phyloP scores from a whole-genome alignment of 2,797 vertebrate species.

The Ptychadena robeensis region DNA sequence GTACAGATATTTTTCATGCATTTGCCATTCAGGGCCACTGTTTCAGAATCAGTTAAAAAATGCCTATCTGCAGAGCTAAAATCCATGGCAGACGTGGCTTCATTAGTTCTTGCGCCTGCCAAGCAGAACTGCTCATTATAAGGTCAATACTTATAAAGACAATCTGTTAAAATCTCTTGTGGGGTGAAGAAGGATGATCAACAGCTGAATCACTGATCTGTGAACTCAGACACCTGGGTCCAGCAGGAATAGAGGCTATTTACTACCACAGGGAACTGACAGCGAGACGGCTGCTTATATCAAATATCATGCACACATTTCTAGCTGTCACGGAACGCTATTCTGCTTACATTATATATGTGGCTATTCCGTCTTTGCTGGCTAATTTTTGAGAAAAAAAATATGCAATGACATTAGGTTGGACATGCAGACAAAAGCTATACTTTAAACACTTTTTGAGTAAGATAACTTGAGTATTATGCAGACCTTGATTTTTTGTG shows the following conservation, averaged over 20 bases:
- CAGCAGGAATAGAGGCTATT: conserved; percentile 15
- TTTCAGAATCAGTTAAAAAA: background rate
- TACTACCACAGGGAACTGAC: conserved; percentile 11
- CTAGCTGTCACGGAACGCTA: background rate
- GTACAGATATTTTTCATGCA: background rate
- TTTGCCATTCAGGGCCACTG: background rate
- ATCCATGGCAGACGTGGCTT: conserved; percentile 37
- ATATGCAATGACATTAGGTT: too few species aligned
- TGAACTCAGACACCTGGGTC: conserved; percentile 28
- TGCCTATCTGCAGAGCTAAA: background rate
- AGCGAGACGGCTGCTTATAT: background rate
- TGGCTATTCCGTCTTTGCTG: background rate
- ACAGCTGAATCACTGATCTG: conserved; percentile 37
- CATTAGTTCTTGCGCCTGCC: conserved; percentile 35
- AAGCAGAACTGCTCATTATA: conserved; percentile 51
- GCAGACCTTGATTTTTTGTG: too few species aligned
- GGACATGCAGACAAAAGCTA: too few species aligned
- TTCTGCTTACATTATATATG: background rate
- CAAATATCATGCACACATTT: conserved; percentile 1
- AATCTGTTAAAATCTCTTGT: conserved; percentile 47
- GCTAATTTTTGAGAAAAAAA: background rate
- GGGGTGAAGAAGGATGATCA: conserved; percentile 12
- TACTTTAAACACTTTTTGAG: too few species aligned
- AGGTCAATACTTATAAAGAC: conserved; percentile 46
- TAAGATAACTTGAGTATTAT: too few species aligned